Evolutionary conservation across 1,140 invertebrate species (phyloP).

Genomic region (Drosophila santomea): DNA sequence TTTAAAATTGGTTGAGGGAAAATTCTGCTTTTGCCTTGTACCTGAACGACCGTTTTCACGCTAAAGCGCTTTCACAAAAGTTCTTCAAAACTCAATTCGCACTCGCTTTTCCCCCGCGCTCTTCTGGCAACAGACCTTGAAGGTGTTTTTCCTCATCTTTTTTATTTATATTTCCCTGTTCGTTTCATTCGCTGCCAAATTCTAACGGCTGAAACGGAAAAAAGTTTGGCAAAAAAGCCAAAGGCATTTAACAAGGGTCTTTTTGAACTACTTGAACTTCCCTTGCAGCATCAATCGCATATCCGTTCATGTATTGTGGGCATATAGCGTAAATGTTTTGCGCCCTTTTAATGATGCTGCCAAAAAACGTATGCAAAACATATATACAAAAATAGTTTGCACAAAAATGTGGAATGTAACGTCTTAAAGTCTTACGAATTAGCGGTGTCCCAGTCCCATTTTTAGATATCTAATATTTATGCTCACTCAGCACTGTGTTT

Average conservation of each 20-base stretch:
- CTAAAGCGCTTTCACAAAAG: slow-evolving; percentile 76
- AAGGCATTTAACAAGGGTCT: slow-evolving; percentile 49
- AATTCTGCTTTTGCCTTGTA: slow-evolving; percentile 9
- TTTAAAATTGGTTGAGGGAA: slow-evolving; percentile 43
- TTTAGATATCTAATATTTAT: background rate
- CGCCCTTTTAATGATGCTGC: slow-evolving; percentile 50
- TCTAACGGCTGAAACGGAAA: slow-evolving; percentile 43
- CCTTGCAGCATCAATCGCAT: slow-evolving; percentile 25
- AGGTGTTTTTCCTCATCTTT: slow-evolving; percentile 53
- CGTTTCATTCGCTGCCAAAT: slow-evolving; percentile 32
- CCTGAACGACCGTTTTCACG: slow-evolving; percentile 66
- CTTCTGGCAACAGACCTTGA: slow-evolving; percentile 55
- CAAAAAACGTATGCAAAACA: slow-evolving; percentile 19
- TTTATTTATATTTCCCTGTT: background rate
- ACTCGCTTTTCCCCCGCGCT: background rate
- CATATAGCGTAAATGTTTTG: slow-evolving; percentile 42
- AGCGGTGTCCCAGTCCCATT: no score
- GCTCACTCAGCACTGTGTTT: no score
- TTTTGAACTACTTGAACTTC: background rate
- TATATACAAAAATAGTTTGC: background rate
- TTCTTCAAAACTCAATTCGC: slow-evolving; percentile 73
- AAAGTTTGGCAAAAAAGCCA: slow-evolving; percentile 68
- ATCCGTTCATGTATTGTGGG: slow-evolving; percentile 33
- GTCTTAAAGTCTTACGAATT: no score
- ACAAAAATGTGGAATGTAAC: background rate